A percentile compares a stretch with the other conserved stretches of the same genome.
phyloP scores from a whole-genome alignment of 2,113 vertebrate species.

The Ramphastos sulfuratus region DNA sequence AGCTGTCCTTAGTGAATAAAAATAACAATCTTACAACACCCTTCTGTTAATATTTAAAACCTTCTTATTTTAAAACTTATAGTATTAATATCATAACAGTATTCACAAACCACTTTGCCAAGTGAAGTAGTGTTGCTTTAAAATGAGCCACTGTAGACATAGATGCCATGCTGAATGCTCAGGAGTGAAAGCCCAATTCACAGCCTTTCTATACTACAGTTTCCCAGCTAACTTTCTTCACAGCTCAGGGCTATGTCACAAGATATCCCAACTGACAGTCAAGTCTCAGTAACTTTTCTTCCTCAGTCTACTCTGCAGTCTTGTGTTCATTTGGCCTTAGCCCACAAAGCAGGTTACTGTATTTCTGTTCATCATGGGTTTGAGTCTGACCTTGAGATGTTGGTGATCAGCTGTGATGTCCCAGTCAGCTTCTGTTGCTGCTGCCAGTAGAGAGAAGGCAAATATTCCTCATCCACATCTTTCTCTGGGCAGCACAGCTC shows the following conservation, averaged over 20 bases:
- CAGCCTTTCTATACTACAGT: background rate
- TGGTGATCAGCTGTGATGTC: background rate
- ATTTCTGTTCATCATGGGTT: background rate
- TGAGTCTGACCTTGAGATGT: background rate
- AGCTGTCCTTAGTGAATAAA: constrained; percentile 12
- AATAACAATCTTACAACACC: background rate
- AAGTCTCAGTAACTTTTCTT: background rate
- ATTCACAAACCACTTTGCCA: background rate
- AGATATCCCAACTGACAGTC: background rate
- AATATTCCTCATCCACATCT: background rate
- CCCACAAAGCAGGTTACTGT: background rate
- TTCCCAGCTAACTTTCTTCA: background rate
- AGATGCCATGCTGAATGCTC: background rate
- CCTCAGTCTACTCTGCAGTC: background rate
- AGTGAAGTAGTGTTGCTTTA: background rate
- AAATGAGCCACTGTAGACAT: background rate
- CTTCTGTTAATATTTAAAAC: background rate
- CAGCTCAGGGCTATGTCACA: background rate
- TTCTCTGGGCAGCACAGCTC: background rate
- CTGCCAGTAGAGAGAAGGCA: background rate
- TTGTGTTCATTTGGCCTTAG: background rate
- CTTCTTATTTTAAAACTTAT: background rate
- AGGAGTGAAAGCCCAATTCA: background rate
- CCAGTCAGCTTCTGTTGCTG: background rate
- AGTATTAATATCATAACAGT: background rate